These are phyloP conservation scores for Pelodiscus sinensis DNA, from an alignment of 2,113 vertebrate genomes.

Conservation along the genomic window DNA sequence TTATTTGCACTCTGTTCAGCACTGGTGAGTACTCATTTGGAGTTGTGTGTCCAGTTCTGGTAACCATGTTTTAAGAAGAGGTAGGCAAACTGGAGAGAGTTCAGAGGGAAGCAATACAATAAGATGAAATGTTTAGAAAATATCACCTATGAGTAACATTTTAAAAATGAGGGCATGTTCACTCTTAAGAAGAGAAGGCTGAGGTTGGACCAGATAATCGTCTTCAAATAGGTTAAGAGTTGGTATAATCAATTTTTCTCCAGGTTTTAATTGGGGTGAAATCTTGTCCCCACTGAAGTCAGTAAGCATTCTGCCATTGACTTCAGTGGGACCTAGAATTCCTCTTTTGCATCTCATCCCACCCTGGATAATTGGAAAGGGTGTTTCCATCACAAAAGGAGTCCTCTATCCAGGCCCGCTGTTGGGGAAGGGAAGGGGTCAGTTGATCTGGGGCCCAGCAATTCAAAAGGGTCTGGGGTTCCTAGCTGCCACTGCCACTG, in stretches of 20 bases:
- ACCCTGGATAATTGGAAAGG: too few species aligned
- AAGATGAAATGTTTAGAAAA: neutral
- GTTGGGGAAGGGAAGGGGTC: too few species aligned
- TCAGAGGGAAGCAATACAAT: neutral
- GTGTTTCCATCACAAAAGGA: too few species aligned
- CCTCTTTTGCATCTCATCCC: too few species aligned
- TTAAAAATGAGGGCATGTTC: neutral
- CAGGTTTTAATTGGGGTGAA: neutral
- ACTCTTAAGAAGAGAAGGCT: neutral
- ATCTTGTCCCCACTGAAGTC: neutral
- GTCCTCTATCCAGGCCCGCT: too few species aligned
- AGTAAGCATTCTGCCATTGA: neutral
- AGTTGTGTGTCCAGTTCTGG: neutral
- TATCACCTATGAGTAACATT: neutral
- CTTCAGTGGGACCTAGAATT: neutral
- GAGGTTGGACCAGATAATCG: neutral
- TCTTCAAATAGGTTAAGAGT: neutral
- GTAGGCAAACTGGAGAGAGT: neutral
- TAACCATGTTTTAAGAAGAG: neutral
- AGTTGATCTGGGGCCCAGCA: too few species aligned
- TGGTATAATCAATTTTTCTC: neutral
- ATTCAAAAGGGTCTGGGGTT: too few species aligned
- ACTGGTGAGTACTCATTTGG: neutral
- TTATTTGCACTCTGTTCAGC: neutral
- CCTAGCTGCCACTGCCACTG: too few species aligned